Evolutionary conservation across 2,888 invertebrate species (phyloP).

Genomic region (Iselma pallidipennis): DNA sequence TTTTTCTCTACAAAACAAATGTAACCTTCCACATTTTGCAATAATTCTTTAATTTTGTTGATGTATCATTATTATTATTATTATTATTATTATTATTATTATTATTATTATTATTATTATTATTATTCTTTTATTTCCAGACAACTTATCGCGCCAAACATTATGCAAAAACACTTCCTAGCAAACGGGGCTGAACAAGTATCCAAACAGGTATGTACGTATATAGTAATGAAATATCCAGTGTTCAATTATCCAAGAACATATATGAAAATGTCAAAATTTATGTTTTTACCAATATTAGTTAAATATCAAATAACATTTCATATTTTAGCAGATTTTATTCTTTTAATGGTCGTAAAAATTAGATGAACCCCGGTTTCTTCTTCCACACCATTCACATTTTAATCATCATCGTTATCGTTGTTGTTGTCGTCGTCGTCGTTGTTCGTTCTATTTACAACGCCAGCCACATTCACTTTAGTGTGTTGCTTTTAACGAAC

Average conservation of each 20-base stretch:
- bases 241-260: background rate
- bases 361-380: no score
- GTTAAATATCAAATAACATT: no score
- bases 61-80: no score
- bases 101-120: no score
- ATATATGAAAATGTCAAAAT: slow-evolving; percentile 12
- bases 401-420: background rate
- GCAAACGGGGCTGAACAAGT: slow-evolving; percentile 82
- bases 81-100: no score
- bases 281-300: no score
- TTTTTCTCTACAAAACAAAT: background rate
- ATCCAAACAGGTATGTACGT: slow-evolving; percentile 71
- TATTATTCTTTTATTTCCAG: slow-evolving; percentile 63
- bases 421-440: no score
- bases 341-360: slow-evolving; percentile 1
- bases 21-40: no score
- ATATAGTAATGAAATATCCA: background rate
- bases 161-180: slow-evolving; percentile 88
- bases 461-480: no score
- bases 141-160: slow-evolving; percentile 91
- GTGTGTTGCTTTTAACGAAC: slow-evolving; percentile 16
- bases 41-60: no score
- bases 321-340: background rate
- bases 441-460: no score
- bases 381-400: background rate